Conservation (phyloP, 2,888 invertebrate genomes). For the Hirtodrosophila confusa region DNA sequence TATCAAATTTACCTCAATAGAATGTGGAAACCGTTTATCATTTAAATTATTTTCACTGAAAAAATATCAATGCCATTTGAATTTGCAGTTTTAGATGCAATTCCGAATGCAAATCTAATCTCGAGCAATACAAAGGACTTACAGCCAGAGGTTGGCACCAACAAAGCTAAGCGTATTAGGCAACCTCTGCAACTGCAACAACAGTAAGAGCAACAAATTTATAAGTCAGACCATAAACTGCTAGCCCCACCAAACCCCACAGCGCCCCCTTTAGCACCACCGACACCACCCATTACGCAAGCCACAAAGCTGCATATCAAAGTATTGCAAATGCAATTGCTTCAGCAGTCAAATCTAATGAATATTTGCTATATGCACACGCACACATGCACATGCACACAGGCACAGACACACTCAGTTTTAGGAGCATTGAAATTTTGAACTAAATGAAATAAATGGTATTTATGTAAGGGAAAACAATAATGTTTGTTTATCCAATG, state of each 20-base stretch:
- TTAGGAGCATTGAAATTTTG: slow-evolving; percentile 8
- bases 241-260: slow-evolving; percentile 12
- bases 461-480: slow-evolving; percentile 13
- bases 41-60: not conserved
- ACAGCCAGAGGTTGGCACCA: slow-evolving; percentile 22
- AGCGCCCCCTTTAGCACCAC: not conserved
- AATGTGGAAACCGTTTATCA: no score
- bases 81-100: not conserved
- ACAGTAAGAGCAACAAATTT: slow-evolving; percentile 40
- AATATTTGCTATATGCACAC: slow-evolving; percentile 44
- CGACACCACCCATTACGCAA: slow-evolving; percentile 9
- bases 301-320: slow-evolving; percentile 49
- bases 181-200: slow-evolving; percentile 31
- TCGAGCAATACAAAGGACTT: slow-evolving; percentile 14
- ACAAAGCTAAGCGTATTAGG: slow-evolving; percentile 52
- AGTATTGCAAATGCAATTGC: slow-evolving; percentile 51
- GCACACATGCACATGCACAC: slow-evolving; percentile 10
- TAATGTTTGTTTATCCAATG: not conserved
- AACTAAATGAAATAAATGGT: slow-evolving; percentile 23
- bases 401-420: not conserved
- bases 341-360: slow-evolving; percentile 52
- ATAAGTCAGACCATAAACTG: slow-evolving; percentile 48
- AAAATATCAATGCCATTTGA: slow-evolving; percentile 12
- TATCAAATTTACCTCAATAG: no score
- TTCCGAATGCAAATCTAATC: slow-evolving; percentile 29